Percentiles rank a stretch among this genome's conserved stretches.
Evolutionary conservation across 1,140 invertebrate species (phyloP).

Genomic region (Temnothorax curvispinosus): DNA sequence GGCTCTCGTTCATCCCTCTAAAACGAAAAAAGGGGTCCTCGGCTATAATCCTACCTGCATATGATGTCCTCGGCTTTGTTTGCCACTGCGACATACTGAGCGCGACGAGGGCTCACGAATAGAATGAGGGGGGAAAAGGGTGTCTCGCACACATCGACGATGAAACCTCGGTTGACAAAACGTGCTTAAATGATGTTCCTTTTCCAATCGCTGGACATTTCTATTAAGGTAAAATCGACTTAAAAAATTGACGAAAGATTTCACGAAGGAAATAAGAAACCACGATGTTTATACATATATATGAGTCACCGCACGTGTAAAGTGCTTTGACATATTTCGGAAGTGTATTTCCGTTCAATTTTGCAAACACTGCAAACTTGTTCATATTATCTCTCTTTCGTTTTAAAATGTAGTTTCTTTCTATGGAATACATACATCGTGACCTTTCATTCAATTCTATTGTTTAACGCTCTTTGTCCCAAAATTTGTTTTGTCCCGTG

Average conservation of each 20-base stretch:
- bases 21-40: constrained; percentile 81
- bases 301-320: neutral
- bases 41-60: constrained; percentile 85
- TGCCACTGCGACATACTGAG: constrained; percentile 71
- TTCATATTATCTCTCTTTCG: constrained; percentile 19
- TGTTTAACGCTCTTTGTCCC: constrained; percentile 57
- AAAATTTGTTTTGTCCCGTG: constrained; percentile 52
- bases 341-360: constrained; percentile 26
- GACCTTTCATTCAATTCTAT: constrained; percentile 20
- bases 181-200: constrained; percentile 69
- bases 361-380: neutral
- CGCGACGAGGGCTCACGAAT: constrained; percentile 3
- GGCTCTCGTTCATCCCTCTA: constrained; percentile 53
- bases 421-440: constrained; percentile 19
- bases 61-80: constrained; percentile 82
- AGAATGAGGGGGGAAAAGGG: neutral
- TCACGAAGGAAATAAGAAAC: neutral
- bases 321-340: constrained; percentile 9
- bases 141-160: neutral
- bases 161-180: constrained; percentile 60
- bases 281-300: neutral
- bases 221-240: constrained; percentile 12
- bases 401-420: constrained; percentile 24
- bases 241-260: neutral
- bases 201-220: constrained; percentile 5